phyloP scores from a whole-genome alignment of 2,888 invertebrate genomes.

The Urechis unicinctus region DNA sequence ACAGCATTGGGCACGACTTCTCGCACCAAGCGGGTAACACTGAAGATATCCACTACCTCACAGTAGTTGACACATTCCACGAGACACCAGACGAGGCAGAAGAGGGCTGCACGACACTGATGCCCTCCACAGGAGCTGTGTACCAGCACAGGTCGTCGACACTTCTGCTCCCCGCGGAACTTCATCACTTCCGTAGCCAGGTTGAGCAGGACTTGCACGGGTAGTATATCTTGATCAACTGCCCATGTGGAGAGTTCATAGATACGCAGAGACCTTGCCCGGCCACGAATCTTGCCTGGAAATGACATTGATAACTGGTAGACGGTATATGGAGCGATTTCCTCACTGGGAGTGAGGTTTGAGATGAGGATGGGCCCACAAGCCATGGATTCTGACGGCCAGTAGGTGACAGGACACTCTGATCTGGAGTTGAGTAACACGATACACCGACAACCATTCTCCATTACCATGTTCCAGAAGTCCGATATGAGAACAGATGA shows the following conservation, averaged over 20 bases:
- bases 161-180: not conserved
- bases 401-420: not conserved
- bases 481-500: not conserved
- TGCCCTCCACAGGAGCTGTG: conserved; percentile 1
- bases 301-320: not conserved
- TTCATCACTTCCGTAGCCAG: conserved; percentile 2
- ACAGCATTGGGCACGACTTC: not conserved
- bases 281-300: not conserved
- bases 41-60: conserved; percentile 5
- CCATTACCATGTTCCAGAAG: not conserved
- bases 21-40: conserved; percentile 3
- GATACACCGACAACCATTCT: not conserved
- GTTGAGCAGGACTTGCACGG: conserved; percentile 1
- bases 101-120: conserved; percentile 2
- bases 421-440: not conserved
- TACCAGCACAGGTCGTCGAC: conserved; percentile 1
- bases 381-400: not conserved
- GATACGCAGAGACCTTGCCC: not conserved
- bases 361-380: not conserved
- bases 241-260: conserved; percentile 4
- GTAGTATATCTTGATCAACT: not conserved
- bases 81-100: conserved; percentile 5
- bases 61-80: conserved; percentile 4
- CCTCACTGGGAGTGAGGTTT: not conserved
- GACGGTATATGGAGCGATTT: not conserved